Evolutionary conservation across 2,797 vertebrate genomes (phyloP), one percentile per base, ranked within the genome.

Genomic region (Argyrosomus regius): DNA sequence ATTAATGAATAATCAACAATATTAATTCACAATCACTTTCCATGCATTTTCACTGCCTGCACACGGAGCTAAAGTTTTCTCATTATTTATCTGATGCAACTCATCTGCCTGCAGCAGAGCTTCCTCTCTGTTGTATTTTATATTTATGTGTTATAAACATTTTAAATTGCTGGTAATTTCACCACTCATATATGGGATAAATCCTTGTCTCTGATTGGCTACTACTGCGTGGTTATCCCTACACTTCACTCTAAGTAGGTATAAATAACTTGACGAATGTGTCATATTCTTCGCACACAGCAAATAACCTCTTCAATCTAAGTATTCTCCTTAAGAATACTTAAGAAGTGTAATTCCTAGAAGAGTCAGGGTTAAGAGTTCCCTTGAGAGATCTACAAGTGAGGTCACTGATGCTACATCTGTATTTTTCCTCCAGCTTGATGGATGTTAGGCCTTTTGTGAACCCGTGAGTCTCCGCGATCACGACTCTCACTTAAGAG

Each of bases 381-480:
- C 64, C 58, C 76, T 5, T 1, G 46, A 72, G 76, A 76, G 76
- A 77, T 71, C 41, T n/a, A 3, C 28, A 7, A 57, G 61, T 57
- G 65, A 73, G 1, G 16, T 76, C 65, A 63, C 9, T 5, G 59
- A 49, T 16, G 70, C 50, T 58, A 11, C 52, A 49, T 56, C 16
- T 52, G 3, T 22, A 5, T 52, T 71, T 64, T 59, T 75, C 54
- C 26, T 43, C 5, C 73, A 56, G 81, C 31, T 50, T 85, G 77
- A 85, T 82, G 74, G 77, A 84, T 77, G 35, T 72, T 75, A 61
- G 57, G 16, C 59, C 49, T 20, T 12, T 22, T 43, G 75, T 70
- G 68, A 54, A 68, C 66, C 50, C 54, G 58, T 82, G 86, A 90
- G 74, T 89, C 88, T 85, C 72, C 6, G 9, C 1, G 53, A 68